Conservation (phyloP, 1,140 invertebrate genomes). For the Dendroctonus ponderosae region DNA sequence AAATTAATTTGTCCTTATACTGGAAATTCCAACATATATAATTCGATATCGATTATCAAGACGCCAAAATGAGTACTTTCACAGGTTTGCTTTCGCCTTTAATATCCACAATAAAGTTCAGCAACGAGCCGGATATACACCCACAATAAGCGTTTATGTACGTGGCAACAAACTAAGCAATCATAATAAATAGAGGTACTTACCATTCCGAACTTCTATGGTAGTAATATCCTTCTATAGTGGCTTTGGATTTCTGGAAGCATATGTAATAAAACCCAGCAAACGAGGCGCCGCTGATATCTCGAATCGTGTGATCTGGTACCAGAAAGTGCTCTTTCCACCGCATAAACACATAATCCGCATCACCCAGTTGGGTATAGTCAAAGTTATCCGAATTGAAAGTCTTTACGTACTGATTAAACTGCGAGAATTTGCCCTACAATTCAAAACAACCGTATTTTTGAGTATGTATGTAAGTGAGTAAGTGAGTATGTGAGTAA, state of each 20-base stretch:
- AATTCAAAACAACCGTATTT: slow-evolving; percentile 42
- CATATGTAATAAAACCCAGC: slow-evolving; percentile 98
- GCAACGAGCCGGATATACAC: background rate
- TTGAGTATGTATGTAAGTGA: background rate
- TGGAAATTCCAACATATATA: no score
- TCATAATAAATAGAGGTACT: slow-evolving; percentile 40
- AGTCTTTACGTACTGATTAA: slow-evolving; percentile 84
- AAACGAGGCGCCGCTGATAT: slow-evolving; percentile 95
- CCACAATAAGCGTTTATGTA: no score
- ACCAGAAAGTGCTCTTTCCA: slow-evolving; percentile 97
- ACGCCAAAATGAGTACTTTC: no score
- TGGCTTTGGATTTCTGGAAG: slow-evolving; percentile 91
- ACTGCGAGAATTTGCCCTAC: slow-evolving; percentile 78
- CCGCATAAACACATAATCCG: slow-evolving; percentile 93
- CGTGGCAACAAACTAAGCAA: no score
- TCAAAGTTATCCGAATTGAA: slow-evolving; percentile 95
- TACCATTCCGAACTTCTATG: slow-evolving; percentile 95
- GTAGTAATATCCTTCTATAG: slow-evolving; percentile 96
- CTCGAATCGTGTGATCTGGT: slow-evolving; percentile 93
- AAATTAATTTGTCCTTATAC: no score
- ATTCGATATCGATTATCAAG: no score
- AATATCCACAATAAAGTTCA: background rate
- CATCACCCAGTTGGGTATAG: slow-evolving; percentile 83
- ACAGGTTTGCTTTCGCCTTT: no score
- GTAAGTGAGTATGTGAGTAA: background rate